Evolutionary conservation across 2,113 vertebrate genomes (phyloP).

Genomic region (Apus apus): DNA sequence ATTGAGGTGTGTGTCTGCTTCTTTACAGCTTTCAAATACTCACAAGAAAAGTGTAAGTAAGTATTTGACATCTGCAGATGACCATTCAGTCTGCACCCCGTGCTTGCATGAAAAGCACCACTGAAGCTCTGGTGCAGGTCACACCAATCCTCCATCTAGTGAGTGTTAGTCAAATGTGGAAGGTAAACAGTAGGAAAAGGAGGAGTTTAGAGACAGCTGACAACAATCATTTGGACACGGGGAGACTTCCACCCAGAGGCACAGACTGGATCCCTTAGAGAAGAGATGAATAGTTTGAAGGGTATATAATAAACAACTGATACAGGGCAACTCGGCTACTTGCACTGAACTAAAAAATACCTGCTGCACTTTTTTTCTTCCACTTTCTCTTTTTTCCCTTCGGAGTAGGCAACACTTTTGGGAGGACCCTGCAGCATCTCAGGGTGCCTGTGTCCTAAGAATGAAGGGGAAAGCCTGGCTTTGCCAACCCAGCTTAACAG

Average conservation of each 20-base stretch:
- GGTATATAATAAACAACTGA: neutral
- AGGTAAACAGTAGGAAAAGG: neutral
- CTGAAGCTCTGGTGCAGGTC: neutral
- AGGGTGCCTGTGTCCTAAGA: neutral
- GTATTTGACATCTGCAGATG: neutral
- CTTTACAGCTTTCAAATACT: neutral
- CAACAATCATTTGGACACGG: neutral
- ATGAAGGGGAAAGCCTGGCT: neutral
- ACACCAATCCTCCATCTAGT: rapidly evolving
- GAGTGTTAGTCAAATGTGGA: neutral
- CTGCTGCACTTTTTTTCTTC: rapidly evolving
- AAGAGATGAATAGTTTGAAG: neutral
- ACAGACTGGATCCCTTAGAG: neutral
- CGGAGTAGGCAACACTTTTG: neutral
- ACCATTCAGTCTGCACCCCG: rapidly evolving
- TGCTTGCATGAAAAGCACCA: neutral
- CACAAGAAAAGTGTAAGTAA: neutral
- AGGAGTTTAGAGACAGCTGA: neutral
- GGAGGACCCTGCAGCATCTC: neutral
- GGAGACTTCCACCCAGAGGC: neutral
- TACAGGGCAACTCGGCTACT: neutral
- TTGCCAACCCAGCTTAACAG: neutral
- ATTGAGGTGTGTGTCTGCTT: neutral
- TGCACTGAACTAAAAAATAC: neutral
- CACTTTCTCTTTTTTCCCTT: neutral